These are phyloP conservation scores for Rhagonycha fulva DNA, from an alignment of 2,888 invertebrate genomes.

Conservation along the genomic window DNA sequence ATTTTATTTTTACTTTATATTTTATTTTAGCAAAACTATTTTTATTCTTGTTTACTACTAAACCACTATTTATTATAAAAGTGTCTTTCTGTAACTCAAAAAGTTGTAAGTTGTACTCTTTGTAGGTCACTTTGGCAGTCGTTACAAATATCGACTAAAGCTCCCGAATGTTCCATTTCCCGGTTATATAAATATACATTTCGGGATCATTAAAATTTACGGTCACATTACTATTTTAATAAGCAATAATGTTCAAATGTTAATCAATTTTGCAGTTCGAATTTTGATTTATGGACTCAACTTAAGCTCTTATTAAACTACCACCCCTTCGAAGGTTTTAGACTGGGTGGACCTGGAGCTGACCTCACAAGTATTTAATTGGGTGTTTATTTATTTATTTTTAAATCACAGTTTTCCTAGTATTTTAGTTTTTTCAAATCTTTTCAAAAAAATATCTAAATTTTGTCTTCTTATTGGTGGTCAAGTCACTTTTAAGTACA, in stretches of 20 bases:
- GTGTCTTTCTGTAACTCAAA: not conserved
- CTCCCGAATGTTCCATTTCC: constrained; percentile 8
- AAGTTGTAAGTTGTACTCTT: constrained; percentile 2
- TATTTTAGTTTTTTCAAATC: too few relatives aligned
- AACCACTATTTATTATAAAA: not conserved
- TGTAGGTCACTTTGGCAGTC: constrained; percentile 7
- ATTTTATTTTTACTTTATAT: not conserved
- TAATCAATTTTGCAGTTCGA: not conserved
- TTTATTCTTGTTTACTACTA: not conserved
- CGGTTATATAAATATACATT: not conserved
- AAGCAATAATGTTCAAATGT: not conserved
- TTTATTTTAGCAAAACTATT: not conserved
- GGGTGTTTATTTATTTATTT: too few relatives aligned
- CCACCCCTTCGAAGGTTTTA: too few relatives aligned
- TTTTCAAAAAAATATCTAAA: too few relatives aligned
- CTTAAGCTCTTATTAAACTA: too few relatives aligned
- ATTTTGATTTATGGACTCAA: not conserved
- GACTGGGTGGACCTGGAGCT: too few relatives aligned
- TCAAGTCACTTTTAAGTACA: too few relatives aligned
- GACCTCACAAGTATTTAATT: too few relatives aligned
- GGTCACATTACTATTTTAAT: not conserved
- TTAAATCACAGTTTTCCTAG: too few relatives aligned
- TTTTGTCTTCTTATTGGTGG: too few relatives aligned
- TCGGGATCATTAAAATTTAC: not conserved
- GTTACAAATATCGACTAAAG: not conserved